Percentiles rank a stretch among this genome's conserved stretches.
phyloP scores from a whole-genome alignment of 2,113 vertebrate species.

The Aix galericulata region DNA sequence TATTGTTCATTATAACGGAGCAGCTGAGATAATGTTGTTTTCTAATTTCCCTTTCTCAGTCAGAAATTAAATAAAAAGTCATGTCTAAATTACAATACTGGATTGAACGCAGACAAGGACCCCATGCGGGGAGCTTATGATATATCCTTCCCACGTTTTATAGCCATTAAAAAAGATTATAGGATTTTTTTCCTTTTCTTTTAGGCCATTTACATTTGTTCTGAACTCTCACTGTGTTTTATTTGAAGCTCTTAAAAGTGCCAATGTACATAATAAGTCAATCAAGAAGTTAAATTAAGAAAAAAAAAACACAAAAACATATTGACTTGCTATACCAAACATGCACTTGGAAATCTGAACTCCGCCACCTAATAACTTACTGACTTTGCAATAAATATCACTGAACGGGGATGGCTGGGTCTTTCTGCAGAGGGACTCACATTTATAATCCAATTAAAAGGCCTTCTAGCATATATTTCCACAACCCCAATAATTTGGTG shows the following conservation, averaged over 20 bases:
- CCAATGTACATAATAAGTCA: conserved; percentile 79
- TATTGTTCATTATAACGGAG: conserved; percentile 84
- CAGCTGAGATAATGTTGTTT: conserved; percentile 83
- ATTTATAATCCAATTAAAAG: background rate
- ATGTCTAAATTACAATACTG: conserved; percentile 86
- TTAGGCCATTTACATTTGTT: conserved; percentile 83
- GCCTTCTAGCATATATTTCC: background rate
- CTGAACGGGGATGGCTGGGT: background rate
- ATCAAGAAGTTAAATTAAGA: conserved; percentile 82
- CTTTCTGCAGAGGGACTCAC: background rate
- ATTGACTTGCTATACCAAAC: conserved; percentile 50
- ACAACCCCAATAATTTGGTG: background rate
- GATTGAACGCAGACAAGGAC: conserved; percentile 81
- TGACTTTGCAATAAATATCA: conserved; percentile 60
- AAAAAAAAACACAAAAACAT: conserved; percentile 63
- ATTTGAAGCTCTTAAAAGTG: conserved; percentile 81
- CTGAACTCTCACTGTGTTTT: conserved; percentile 81
- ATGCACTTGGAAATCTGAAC: conserved; percentile 59
- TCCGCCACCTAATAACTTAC: conserved; percentile 21
- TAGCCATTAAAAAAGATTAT: conserved; percentile 82
- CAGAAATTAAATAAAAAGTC: conserved; percentile 89
- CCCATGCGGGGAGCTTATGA: conserved; percentile 82
- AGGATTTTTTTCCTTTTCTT: conserved; percentile 72
- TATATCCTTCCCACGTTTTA: conserved; percentile 79
- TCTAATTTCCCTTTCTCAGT: conserved; percentile 86